phyloP scores from a whole-genome alignment of 2,888 invertebrate genomes.

The Hybos culiciformis region DNA sequence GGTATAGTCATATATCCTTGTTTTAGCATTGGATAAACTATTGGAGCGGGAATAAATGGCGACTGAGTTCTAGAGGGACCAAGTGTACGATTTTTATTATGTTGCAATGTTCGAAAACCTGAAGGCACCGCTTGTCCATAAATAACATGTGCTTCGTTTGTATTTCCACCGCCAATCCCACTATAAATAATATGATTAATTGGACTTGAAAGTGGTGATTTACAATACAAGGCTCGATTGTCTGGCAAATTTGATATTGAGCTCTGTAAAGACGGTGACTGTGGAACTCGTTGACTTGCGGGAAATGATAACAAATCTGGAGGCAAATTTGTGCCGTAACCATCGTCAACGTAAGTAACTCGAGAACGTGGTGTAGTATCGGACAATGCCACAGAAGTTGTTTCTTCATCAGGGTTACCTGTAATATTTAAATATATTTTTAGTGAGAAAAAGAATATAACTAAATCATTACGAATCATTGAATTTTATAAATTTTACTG shows the following conservation, averaged over 20 bases:
- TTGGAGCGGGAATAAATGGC: constrained; percentile 58
- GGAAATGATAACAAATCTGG: constrained; percentile 73
- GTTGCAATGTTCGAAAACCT: constrained; percentile 66
- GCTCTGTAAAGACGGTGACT: constrained; percentile 66
- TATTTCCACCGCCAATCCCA: constrained; percentile 26
- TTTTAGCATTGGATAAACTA: constrained; percentile 48
- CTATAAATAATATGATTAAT: constrained; percentile 38
- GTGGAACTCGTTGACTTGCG: constrained; percentile 43
- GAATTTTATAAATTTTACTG: not conserved
- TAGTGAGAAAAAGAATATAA: not conserved
- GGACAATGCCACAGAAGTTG: constrained; percentile 51
- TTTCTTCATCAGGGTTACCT: constrained; percentile 56
- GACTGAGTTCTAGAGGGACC: constrained; percentile 38
- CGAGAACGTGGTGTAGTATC: constrained; percentile 42
- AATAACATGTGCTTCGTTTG: constrained; percentile 32
- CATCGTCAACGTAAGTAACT: constrained; percentile 34
- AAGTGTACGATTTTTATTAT: constrained; percentile 43
- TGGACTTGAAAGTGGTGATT: constrained; percentile 45
- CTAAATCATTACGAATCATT: not conserved
- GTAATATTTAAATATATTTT: constrained; percentile 19
- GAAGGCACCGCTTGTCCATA: constrained; percentile 53
- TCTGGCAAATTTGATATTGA: constrained; percentile 62
- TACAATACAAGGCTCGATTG: constrained; percentile 33
- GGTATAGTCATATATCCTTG: constrained; percentile 82
- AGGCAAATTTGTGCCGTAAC: constrained; percentile 51